Base-by-base conservation (phyloP, 2,888 invertebrate species). In the Sussaba pulchella region DNA sequence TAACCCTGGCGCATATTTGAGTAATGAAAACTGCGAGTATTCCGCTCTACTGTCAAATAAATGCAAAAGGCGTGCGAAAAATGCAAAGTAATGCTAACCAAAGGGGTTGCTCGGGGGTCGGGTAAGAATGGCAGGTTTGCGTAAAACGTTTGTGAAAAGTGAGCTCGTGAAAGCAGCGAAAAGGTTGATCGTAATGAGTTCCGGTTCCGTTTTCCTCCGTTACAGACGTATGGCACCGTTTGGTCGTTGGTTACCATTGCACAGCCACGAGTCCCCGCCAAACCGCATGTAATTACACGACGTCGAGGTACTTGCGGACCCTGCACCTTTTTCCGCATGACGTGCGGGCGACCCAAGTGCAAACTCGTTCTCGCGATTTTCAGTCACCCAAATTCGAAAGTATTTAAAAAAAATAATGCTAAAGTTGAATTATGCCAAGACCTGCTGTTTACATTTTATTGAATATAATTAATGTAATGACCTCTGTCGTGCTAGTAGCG, bases 201-300 rank as follows among this genome's bases (percentile, higher is more conserved):
- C 66, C 66, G 66, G 66, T 67, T 50, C 50, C 66, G 66, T 67
- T 67, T 67, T 67, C 36, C 24, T 50, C 50, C 8, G 50, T 36
- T 67, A 47, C 31, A 24, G 52, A 52, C 66, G 50, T 67, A 67
- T 50, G 50, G 39, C 47, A 39, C 52, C 66, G 47, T 52, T 67
- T 67, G 50, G 19, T 67, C 36, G 63, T 63, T 24, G 63, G 39
- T 50, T 50, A 50, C 36, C 66, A 50, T 39, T 31, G 66, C 50
- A 36, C 47, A 39, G 50, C 50, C 39, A 39, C 66, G 36, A 67
- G 52, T 36, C 31, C 19, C 66, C 47, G 66, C 50, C 12, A 36
- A 50, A 50, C 66, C 66, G 66, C 66, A 67, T 67, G 52, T 52
- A 67, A 67, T 67, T 67, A 67, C 21, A 50, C 66, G 50, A 52